phyloP scores from a whole-genome alignment of 1,140 invertebrate species.

The Hirudo medicinalis region DNA sequence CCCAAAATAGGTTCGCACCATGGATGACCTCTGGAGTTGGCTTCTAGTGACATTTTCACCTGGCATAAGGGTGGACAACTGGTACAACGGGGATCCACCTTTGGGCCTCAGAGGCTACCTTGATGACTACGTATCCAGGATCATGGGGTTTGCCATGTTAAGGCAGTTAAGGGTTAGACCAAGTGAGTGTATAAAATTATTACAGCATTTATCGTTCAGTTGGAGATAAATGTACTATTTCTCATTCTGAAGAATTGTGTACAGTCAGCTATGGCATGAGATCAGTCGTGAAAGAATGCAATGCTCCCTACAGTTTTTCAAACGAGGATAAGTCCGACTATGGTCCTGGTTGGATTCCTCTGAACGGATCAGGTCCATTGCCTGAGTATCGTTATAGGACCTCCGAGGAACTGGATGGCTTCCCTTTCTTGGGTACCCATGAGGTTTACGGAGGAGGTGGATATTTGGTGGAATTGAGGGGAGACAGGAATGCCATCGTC shows the following conservation, averaged over 20 bases:
- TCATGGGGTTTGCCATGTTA: conserved; percentile 47
- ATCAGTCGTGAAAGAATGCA: conserved; percentile 33
- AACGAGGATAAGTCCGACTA: conserved; percentile 34
- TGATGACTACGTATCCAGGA: conserved; percentile 43
- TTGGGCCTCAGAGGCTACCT: conserved; percentile 45
- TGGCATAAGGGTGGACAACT: conserved; percentile 40
- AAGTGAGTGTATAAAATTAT: conserved; percentile 26
- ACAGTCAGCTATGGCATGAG: conserved; percentile 28
- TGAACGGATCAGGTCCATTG: conserved; percentile 24
- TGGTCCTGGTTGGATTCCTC: conserved; percentile 33
- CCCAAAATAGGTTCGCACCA: conserved; percentile 30
- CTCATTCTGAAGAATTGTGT: conserved; percentile 30
- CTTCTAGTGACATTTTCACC: conserved; percentile 38
- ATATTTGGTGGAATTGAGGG: conserved; percentile 44
- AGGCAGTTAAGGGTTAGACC: conserved; percentile 42
- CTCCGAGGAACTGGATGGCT: conserved; percentile 38
- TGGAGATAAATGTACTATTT: background rate
- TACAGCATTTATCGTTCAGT: too few species aligned
- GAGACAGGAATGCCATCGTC: conserved; percentile 30
- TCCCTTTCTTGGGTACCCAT: conserved; percentile 42
- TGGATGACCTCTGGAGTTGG: conserved; percentile 44
- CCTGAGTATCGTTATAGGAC: conserved; percentile 20
- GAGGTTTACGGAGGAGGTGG: conserved; percentile 47
- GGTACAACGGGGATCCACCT: conserved; percentile 45
- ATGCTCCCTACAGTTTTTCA: conserved; percentile 31